A percentile compares a stretch with the other conserved stretches of the same genome.
phyloP scores from a whole-genome alignment of 2,888 invertebrate genomes.

The Euphydryas editha region DNA sequence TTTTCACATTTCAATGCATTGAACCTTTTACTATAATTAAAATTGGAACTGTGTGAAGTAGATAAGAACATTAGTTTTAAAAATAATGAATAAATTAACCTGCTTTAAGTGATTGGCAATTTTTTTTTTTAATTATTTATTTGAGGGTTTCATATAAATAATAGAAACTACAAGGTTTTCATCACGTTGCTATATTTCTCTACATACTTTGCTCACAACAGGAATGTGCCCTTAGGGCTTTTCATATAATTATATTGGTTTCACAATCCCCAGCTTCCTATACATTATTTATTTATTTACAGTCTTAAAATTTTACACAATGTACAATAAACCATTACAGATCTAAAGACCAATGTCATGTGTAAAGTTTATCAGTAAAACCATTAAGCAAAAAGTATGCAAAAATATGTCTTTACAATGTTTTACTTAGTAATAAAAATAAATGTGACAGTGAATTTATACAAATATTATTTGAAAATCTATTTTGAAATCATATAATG shows the following conservation, averaged over 20 bases:
- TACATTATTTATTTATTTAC: conserved; percentile 12
- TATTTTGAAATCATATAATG: neutral
- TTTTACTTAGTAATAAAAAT: conserved; percentile 1
- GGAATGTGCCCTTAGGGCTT: conserved; percentile 72
- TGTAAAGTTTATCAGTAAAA: too few species aligned
- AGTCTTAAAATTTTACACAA: conserved; percentile 2
- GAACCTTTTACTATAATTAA: conserved; percentile 64
- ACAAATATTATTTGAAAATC: neutral
- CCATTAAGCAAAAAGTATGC: neutral
- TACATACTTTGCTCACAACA: conserved; percentile 52
- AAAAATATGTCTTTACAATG: conserved; percentile 18
- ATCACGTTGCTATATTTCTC: conserved; percentile 51
- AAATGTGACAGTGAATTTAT: neutral
- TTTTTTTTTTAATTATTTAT: conserved; percentile 38
- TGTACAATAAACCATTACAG: too few species aligned
- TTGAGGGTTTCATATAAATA: conserved; percentile 35
- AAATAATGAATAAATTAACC: conserved; percentile 71
- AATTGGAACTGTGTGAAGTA: conserved; percentile 65
- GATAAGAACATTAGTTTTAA: conserved; percentile 67
- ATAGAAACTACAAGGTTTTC: conserved; percentile 46
- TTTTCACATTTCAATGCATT: conserved; percentile 62
- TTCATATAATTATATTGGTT: conserved; percentile 26
- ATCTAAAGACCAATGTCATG: neutral
- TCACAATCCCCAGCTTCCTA: conserved; percentile 12
- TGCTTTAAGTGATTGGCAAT: conserved; percentile 59